Evolutionary conservation across 2,113 vertebrate species (phyloP).

Genomic region (Stegostoma tigrinum): DNA sequence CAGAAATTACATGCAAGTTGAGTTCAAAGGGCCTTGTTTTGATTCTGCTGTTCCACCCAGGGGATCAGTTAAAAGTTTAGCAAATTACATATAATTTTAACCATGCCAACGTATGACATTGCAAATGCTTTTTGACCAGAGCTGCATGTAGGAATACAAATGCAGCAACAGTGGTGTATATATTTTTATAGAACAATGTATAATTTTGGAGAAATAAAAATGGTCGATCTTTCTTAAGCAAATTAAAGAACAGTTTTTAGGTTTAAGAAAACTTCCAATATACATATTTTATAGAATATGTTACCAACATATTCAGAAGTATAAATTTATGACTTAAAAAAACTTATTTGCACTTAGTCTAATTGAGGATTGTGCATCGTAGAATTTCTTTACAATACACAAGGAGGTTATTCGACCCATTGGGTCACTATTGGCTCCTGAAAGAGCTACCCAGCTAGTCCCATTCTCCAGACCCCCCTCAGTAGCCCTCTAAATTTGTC

Average conservation of each 20-base stretch:
- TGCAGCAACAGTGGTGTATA: too few relatives aligned
- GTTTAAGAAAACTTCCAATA: background rate
- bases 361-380: too few relatives aligned
- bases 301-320: too few relatives aligned
- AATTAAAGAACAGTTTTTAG: background rate
- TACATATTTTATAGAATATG: background rate
- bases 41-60: background rate
- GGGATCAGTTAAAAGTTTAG: slow-evolving; percentile 20
- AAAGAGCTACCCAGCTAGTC: too few relatives aligned
- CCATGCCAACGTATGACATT: background rate
- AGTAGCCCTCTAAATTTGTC: too few relatives aligned
- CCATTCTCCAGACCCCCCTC: too few relatives aligned
- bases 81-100: slow-evolving; percentile 29
- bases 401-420: too few relatives aligned
- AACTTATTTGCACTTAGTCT: background rate
- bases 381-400: too few relatives aligned
- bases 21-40: slow-evolving; percentile 45
- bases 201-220: background rate
- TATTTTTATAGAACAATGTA: background rate
- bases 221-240: background rate
- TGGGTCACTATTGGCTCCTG: too few relatives aligned
- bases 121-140: background rate
- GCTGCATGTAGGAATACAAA: background rate
- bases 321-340: background rate
- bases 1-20: slow-evolving; percentile 59